Base-by-base conservation (phyloP, 2,888 invertebrate genomes). In the Nesidiocoris tenuis region DNA sequence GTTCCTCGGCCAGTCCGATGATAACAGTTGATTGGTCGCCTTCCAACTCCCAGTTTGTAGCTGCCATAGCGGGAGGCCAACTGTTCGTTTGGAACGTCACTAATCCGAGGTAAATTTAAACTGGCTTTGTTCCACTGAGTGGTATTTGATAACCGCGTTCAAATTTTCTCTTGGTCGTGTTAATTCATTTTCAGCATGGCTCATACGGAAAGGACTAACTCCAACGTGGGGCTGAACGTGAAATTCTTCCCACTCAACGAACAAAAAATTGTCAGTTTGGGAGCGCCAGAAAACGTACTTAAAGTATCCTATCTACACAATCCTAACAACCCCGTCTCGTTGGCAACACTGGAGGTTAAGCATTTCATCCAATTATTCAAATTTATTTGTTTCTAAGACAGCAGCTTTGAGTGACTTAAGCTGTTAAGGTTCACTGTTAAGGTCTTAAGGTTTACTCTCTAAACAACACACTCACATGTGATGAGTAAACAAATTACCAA, bases 21-120 rank as follows among this genome's bases (percentile, higher is more conserved):
- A 86, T 88, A 81, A 86, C 87, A 56, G 89, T 89, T 1, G 91
- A 92, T 83, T 93, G 92, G 92, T 87, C 88, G 17, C 85, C 87
- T 1, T 87, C 85, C 70, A 88, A 91, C 83, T 85, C 86, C 65
- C 84, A 88, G 70, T 79, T 82, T 68, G 86, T 92, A 16, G 88
- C 87, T 1, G 90, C 90, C 39, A 71, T 78, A 25, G 74, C 71
- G 55, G 65, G 63, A 1, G 61, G 39, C 23, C 63, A 74, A 22
- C 24, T 77, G 64, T 54, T 76, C 23, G 63, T 67, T 57, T 76
- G 67, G 78, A 66, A 67, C 64, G 59, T 71, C 23, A 61, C 56
- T 1, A 74, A 75, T 76, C 76, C 70, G 9, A 59, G 68, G 63
- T 71, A 23, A 67, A 21, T 76, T 17, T 21, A 55, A 72, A 12